Evolutionary conservation across 1,140 invertebrate genomes (phyloP).

Genomic region (Oedothorax gibbosus): DNA sequence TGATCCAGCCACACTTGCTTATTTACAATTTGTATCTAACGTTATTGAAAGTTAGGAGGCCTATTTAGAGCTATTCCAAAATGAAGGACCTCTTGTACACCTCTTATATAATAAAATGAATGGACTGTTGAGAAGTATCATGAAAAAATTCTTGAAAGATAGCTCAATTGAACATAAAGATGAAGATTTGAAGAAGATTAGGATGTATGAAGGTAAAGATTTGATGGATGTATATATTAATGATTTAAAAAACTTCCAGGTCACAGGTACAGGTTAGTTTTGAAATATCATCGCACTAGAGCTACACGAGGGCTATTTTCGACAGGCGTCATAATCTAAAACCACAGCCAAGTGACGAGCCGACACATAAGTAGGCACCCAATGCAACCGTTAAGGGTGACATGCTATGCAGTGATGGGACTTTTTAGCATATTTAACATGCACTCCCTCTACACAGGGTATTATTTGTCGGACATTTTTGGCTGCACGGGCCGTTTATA

Average conservation of each 20-base stretch:
- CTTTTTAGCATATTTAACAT: too few species aligned
- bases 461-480: too few species aligned
- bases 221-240: neutral
- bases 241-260: neutral
- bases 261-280: too few species aligned
- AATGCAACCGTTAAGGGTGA: too few species aligned
- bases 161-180: neutral
- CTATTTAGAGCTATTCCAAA: neutral
- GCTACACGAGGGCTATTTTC: too few species aligned
- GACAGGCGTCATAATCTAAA: too few species aligned
- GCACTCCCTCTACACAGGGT: too few species aligned
- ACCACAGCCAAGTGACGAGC: too few species aligned
- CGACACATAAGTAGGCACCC: too few species aligned
- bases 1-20: neutral
- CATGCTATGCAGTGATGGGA: too few species aligned
- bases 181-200: neutral
- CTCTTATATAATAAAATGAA: neutral
- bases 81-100: slow-evolving; percentile 5
- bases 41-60: neutral
- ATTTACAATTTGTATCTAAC: slow-evolving; percentile 1
- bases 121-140: neutral
- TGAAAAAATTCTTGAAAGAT: slow-evolving; percentile 4
- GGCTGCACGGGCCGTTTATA: too few species aligned
- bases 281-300: too few species aligned
- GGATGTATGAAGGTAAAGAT: neutral